Percentiles rank a stretch among this genome's conserved stretches.
These are phyloP conservation scores for Agonopterix heracliana DNA, from an alignment of 2,888 invertebrate species.

Conservation along the genomic window DNA sequence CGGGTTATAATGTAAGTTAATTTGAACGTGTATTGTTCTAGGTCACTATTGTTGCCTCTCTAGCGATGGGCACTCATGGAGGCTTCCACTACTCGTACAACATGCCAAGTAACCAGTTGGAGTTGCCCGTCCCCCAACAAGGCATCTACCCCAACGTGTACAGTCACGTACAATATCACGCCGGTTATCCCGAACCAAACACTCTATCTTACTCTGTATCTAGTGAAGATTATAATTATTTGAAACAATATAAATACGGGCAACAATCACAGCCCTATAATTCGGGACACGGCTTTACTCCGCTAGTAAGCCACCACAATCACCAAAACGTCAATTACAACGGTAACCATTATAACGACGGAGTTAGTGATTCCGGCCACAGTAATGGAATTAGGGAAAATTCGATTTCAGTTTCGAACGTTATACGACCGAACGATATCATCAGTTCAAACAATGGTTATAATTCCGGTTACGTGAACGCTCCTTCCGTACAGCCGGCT, in stretches of 20 bases:
- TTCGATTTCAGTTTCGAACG: background rate
- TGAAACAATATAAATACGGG: slow-evolving; percentile 22
- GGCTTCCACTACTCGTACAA: background rate
- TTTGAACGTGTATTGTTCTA: background rate
- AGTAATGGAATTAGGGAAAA: background rate
- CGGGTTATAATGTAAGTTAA: background rate
- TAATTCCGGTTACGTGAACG: background rate
- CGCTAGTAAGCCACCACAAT: background rate
- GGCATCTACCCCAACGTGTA: too few species aligned
- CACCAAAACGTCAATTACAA: background rate
- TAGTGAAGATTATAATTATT: slow-evolving; percentile 24
- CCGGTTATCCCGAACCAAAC: background rate
- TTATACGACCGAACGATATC: background rate
- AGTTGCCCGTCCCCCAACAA: background rate
- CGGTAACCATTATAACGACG: background rate
- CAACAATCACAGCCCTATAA: slow-evolving; percentile 10
- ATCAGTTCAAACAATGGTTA: background rate
- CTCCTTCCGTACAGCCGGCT: slow-evolving; percentile 28
- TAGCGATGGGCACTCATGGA: background rate
- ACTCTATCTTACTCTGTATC: slow-evolving; percentile 23
- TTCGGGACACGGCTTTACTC: background rate
- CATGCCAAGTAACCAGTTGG: background rate
- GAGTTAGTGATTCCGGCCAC: background rate
- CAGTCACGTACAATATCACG: too few species aligned
- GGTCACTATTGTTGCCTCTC: background rate